A percentile compares a stretch with the other conserved stretches of the same genome.
Conservation (phyloP, 2,797 vertebrate species). For the Typhlichthys subterraneus region DNA sequence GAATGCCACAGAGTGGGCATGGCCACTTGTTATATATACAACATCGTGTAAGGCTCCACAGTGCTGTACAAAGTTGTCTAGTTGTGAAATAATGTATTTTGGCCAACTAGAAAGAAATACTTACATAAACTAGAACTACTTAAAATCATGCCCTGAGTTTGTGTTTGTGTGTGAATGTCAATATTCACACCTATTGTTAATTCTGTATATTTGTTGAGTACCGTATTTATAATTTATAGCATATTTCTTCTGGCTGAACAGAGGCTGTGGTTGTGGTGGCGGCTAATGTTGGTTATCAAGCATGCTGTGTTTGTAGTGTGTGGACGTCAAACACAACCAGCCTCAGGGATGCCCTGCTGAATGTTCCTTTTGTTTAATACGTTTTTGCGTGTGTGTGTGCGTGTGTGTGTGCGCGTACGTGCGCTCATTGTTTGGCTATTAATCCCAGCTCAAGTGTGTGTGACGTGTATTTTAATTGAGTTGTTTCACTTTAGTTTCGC, state of each 20-base stretch:
- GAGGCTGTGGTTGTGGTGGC: background rate
- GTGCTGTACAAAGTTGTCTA: too few species aligned
- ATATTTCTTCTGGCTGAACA: too few species aligned
- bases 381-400: constrained; percentile 2
- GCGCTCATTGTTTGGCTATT: constrained; percentile 1
- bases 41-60: constrained; percentile 49
- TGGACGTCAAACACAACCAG: constrained; percentile 27
- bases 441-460: constrained; percentile 5
- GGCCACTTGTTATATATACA: constrained; percentile 65
- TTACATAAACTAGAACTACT: too few species aligned
- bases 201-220: too few species aligned
- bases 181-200: too few species aligned
- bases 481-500: background rate
- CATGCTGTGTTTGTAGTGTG: constrained; percentile 8
- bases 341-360: constrained; percentile 40
- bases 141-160: too few species aligned
- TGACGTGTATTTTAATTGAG: constrained; percentile 11
- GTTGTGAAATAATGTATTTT: too few species aligned
- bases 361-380: constrained; percentile 48
- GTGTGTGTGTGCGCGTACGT: background rate
- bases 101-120: constrained; percentile 1
- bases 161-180: too few species aligned
- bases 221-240: too few species aligned
- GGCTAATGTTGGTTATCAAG: constrained; percentile 22
- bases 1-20: constrained; percentile 76